phyloP scores from a whole-genome alignment of 2,113 vertebrate species.

The Prochilodus magdalenae region DNA sequence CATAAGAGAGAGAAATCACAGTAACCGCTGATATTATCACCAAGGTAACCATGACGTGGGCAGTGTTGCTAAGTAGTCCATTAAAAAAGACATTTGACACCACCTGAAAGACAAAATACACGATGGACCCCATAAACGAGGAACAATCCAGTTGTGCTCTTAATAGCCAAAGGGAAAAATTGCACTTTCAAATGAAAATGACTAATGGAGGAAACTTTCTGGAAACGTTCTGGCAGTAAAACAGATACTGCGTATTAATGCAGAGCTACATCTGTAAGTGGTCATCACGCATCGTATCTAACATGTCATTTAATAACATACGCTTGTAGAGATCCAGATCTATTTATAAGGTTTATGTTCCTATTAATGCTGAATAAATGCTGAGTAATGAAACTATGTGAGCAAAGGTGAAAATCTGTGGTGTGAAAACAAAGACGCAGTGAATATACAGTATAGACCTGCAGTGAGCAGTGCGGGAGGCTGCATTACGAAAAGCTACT shows the following conservation, averaged over 20 bases:
- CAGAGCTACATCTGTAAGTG: background rate
- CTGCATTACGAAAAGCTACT: background rate
- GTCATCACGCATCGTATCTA: background rate
- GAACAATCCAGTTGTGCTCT: conserved; percentile 1
- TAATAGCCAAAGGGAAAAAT: background rate
- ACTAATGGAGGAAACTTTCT: background rate
- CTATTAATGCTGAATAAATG: background rate
- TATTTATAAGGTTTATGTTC: background rate
- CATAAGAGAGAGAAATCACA: conserved; percentile 81
- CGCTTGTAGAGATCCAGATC: background rate
- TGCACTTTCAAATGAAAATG: conserved; percentile 6
- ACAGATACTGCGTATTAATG: background rate
- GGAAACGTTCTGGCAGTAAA: background rate
- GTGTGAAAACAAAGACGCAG: background rate
- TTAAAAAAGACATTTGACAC: conserved; percentile 85
- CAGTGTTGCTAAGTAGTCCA: conserved; percentile 77
- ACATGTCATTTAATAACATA: background rate
- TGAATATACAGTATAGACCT: background rate
- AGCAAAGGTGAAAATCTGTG: background rate
- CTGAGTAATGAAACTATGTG: background rate
- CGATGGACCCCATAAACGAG: background rate
- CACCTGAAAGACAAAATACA: conserved; percentile 81
- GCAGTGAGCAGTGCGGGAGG: background rate
- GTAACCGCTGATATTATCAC: conserved; percentile 80
- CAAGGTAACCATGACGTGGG: conserved; percentile 82